These are phyloP conservation scores for Heliothis peltigera DNA, from an alignment of 2,888 invertebrate genomes.

Conservation along the genomic window DNA sequence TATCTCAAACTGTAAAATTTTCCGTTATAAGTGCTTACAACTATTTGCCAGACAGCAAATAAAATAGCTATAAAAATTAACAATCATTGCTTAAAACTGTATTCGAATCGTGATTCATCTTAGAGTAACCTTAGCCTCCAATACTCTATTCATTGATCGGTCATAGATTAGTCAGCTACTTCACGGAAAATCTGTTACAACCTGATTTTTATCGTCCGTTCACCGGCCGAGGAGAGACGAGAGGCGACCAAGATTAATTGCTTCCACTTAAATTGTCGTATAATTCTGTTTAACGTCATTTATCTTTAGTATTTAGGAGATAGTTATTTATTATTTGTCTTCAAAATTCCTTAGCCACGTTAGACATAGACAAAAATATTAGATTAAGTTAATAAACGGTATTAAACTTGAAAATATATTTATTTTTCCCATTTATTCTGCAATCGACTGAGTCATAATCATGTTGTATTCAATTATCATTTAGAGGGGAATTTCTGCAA, in stretches of 20 bases:
- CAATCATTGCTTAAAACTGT: conserved; percentile 3
- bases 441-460: no score
- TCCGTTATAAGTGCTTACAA: not conserved
- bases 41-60: not conserved
- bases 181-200: conserved; percentile 42
- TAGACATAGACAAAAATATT: no score
- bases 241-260: conserved; percentile 28
- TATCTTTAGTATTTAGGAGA: conserved; percentile 29
- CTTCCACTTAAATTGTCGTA: conserved; percentile 31
- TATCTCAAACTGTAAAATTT: not conserved
- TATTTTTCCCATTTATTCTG: no score
- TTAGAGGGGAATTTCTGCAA: no score
- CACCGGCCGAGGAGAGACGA: conserved; percentile 3
- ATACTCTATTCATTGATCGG: conserved; percentile 19
- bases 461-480: no score
- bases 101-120: conserved; percentile 38
- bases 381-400: no score
- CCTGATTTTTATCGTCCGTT: conserved; percentile 46
- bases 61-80: not conserved
- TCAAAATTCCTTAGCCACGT: no score
- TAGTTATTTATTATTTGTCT: not conserved
- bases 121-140: conserved; percentile 47
- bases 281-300: conserved; percentile 13
- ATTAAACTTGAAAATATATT: no score
- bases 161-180: conserved; percentile 53